Base-by-base conservation (phyloP, 2,113 vertebrate genomes). In the Anser brachyrhynchus region DNA sequence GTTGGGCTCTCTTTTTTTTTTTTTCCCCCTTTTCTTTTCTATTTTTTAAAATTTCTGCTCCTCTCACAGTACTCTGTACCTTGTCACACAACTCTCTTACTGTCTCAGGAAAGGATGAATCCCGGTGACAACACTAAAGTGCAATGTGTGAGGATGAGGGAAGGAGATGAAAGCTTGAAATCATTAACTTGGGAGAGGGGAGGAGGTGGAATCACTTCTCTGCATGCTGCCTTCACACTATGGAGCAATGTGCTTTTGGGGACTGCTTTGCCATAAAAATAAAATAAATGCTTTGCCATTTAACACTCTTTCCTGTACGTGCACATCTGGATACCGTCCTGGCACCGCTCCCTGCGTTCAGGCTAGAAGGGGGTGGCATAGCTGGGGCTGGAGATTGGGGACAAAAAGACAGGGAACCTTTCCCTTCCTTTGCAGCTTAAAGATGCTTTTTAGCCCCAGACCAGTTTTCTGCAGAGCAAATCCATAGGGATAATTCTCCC, bases 311-410 rank as follows among this genome's bases (percentile, higher is more conserved):
- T 89, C 5, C 44, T 92, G 13, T 78, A 2, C 33, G 52, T 74
- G 66, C 87, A 93, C 90, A 95, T 96, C 91, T 96, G 91, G 84
- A 57, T 43, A 62, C 76, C 89, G 79, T 66, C 69, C 74, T 92
- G 95, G 90, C 91, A 81, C 66, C 0, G 41, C 31, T 85, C 81
- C 67, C 74, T 72, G 62, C 1, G 2, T 69, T 79, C 9, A 7
- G 72, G 4, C 76, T 90, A 64, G 69, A 43, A 69, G 55, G 85
- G 55, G 82, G 35, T 25, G 54, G 62, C 69, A 61, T 11, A n/a
- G 70, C 73, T 43, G n/a, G 35, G 78, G 19, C 39, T 95, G 79
- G 46, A 61, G 51, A 81, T 33, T n/a, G 28, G 41, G 11, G 51
- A 41, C 22, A 10, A 66, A 87, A 66, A 54, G n/a, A 16, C 14